A percentile compares a stretch with the other conserved stretches of the same genome.
Evolutionary conservation across 2,888 invertebrate species (phyloP).

Genomic region (Dicycla oo): DNA sequence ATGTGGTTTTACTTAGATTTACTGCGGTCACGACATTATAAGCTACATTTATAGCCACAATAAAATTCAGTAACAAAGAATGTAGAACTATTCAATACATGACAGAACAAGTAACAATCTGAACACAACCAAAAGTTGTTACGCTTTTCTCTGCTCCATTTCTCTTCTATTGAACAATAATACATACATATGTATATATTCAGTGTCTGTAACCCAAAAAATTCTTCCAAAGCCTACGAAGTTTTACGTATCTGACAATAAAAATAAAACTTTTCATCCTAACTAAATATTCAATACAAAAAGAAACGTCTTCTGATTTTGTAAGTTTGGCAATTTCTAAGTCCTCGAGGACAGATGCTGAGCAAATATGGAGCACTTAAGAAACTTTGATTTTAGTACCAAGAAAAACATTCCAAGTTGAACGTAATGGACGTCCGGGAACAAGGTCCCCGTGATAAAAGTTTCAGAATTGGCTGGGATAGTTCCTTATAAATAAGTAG

Average conservation of each 20-base stretch:
- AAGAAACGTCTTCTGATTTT: constrained; percentile 56
- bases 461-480: constrained; percentile 61
- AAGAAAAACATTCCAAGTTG: constrained; percentile 63
- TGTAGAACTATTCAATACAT: background rate
- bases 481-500: constrained; percentile 64
- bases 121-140: constrained; percentile 19
- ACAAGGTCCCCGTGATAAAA: constrained; percentile 60
- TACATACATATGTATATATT: constrained; percentile 27
- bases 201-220: constrained; percentile 35
- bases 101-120: constrained; percentile 7
- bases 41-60: background rate
- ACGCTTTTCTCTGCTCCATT: constrained; percentile 13
- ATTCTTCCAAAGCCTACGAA: constrained; percentile 20
- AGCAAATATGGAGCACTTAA: constrained; percentile 61
- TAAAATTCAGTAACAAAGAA: background rate
- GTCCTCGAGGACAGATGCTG: constrained; percentile 50
- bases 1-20: too few species aligned
- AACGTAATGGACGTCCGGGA: constrained; percentile 57
- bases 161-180: constrained; percentile 10
- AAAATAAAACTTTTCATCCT: constrained; percentile 47
- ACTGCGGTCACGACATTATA: background rate
- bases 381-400: constrained; percentile 68
- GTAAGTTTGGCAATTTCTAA: constrained; percentile 57
- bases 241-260: constrained; percentile 39
- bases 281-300: constrained; percentile 60